Evolutionary conservation across 2,113 vertebrate genomes (phyloP).

Genomic region (Solea solea): DNA sequence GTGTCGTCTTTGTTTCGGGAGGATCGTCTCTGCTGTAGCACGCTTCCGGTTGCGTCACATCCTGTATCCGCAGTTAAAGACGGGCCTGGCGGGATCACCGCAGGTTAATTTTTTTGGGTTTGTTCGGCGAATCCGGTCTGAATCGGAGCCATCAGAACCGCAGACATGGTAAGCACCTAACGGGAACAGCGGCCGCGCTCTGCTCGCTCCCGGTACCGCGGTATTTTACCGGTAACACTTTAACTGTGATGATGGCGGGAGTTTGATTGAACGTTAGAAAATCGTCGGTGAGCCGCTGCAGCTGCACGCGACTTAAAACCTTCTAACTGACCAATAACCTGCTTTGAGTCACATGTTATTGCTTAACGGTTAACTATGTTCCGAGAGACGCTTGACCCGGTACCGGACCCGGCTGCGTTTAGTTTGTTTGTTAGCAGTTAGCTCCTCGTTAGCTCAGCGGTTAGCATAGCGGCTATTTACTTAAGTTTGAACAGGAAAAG

Average conservation of each 20-base stretch:
- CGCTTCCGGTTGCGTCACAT: constrained; percentile 43
- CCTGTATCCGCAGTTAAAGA: constrained; percentile 67
- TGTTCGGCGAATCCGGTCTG: constrained; percentile 69
- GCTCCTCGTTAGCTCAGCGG: not conserved
- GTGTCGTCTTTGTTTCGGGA: not conserved
- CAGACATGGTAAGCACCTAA: constrained; percentile 79
- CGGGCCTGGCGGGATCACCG: constrained; percentile 59
- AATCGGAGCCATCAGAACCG: constrained; percentile 82
- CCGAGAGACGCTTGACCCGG: rapidly evolving
- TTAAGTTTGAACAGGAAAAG: too few relatives aligned
- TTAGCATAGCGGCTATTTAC: too few relatives aligned
- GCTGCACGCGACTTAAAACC: rapidly evolving
- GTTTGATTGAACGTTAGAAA: constrained; percentile 23
- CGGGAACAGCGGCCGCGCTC: rapidly evolving
- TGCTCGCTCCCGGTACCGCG: rapidly evolving
- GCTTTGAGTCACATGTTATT: too few relatives aligned
- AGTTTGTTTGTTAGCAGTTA: not conserved
- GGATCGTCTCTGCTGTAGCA: not conserved
- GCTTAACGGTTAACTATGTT: not conserved
- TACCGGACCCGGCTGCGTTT: not conserved
- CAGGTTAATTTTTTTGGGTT: constrained; percentile 72
- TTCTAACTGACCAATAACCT: rapidly evolving
- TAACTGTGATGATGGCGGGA: not conserved
- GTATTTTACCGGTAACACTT: not conserved
- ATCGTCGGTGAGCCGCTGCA: constrained; percentile 3